Conservation (phyloP, 2,797 vertebrate genomes). For the Muraenolepis orangiensis region DNA sequence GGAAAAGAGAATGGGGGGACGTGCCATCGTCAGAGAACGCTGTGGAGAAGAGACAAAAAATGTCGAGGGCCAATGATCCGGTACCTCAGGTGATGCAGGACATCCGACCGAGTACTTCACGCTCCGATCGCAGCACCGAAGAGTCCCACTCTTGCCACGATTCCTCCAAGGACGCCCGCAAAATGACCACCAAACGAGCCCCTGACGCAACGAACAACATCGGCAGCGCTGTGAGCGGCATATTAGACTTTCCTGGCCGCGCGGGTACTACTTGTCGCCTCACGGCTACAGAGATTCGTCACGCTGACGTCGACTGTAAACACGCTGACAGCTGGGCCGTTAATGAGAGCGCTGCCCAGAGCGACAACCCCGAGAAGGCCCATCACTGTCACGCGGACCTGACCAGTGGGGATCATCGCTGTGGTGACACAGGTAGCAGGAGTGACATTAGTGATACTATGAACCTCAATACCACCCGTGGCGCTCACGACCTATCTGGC, state of each 20-base stretch:
- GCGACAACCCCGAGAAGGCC: neutral
- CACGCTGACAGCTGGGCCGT: neutral
- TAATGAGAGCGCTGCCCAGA: neutral
- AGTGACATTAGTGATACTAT: conserved; percentile 2
- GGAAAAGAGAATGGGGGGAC: neutral
- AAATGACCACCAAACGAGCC: neutral
- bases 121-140: neutral
- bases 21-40: neutral
- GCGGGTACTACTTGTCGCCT: neutral
- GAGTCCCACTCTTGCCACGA: neutral
- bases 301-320: neutral
- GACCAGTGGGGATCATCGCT: neutral
- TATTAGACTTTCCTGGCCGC: neutral
- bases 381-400: neutral
- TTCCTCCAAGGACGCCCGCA: neutral
- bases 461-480: neutral
- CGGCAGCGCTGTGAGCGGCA: neutral
- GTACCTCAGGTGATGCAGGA: neutral
- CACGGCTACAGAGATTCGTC: neutral
- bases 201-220: neutral
- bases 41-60: neutral
- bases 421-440: neutral
- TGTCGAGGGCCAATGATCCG: neutral
- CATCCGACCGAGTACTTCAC: neutral
- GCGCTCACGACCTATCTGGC: neutral